phyloP scores from a whole-genome alignment of 2,888 invertebrate genomes.

The Idaea straminata region DNA sequence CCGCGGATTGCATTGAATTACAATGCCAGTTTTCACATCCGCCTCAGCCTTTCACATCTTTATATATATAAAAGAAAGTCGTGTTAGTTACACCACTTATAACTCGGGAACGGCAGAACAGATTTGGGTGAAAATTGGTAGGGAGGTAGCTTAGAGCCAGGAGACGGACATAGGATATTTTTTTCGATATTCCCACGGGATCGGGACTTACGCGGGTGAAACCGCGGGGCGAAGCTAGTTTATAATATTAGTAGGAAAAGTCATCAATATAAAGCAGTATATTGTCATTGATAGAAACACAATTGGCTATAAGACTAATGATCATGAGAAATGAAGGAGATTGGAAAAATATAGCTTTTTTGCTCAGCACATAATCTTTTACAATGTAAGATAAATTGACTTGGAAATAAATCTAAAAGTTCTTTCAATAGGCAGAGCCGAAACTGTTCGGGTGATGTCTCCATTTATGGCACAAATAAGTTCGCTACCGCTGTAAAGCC shows the following conservation, averaged over 20 bases:
- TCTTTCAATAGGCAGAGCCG: not conserved
- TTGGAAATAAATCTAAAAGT: not conserved
- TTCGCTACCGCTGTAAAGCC: not conserved
- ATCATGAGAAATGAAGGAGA: not conserved
- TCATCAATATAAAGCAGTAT: not conserved
- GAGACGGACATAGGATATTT: too few species aligned
- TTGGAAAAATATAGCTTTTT: not conserved
- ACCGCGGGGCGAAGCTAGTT: too few species aligned
- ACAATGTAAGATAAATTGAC: not conserved
- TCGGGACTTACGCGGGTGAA: too few species aligned
- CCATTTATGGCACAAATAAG: conserved; percentile 1
- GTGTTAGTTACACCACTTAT: too few species aligned
- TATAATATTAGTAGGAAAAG: not conserved
- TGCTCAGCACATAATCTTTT: not conserved
- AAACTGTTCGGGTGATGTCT: not conserved
- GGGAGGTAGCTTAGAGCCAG: too few species aligned
- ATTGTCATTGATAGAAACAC: not conserved
- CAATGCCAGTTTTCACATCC: too few species aligned
- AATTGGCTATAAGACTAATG: not conserved
- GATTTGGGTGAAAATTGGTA: too few species aligned
- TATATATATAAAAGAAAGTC: too few species aligned
- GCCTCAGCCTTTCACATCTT: too few species aligned
- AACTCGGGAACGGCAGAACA: too few species aligned
- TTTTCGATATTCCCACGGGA: too few species aligned
- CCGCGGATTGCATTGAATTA: too few species aligned